Percentiles rank a stretch among this genome's conserved stretches.
Conservation (phyloP, 1,140 invertebrate genomes). For the Phocides pigmalion region DNA sequence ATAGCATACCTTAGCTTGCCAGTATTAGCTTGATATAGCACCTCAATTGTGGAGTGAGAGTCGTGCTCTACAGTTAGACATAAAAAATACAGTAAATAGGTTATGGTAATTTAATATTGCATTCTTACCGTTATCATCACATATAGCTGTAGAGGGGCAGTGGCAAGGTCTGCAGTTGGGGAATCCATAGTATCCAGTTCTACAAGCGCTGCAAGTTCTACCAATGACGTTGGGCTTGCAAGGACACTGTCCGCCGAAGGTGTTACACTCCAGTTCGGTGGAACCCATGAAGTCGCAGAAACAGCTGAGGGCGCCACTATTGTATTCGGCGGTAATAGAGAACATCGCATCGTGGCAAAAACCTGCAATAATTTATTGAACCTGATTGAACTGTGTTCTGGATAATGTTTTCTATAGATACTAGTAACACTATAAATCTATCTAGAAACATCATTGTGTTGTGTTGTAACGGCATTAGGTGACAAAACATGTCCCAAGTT, state of each 20-base stretch:
- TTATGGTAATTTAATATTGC: not conserved
- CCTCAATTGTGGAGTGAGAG: too few species aligned
- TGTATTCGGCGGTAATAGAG: constrained; percentile 97
- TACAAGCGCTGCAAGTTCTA: constrained; percentile 94
- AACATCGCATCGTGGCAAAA: constrained; percentile 96
- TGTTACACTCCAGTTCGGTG: constrained; percentile 93
- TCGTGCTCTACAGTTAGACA: too few species aligned
- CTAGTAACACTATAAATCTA: too few species aligned
- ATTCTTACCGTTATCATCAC: constrained; percentile 86
- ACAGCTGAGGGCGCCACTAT: constrained; percentile 95
- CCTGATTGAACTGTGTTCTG: too few species aligned
- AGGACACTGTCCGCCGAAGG: constrained; percentile 97
- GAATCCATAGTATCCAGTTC: constrained; percentile 97
- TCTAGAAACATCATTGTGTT: too few species aligned
- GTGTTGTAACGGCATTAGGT: too few species aligned
- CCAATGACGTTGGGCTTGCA: constrained; percentile 97
- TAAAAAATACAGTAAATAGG: too few species aligned
- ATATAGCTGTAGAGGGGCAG: constrained; percentile 92
- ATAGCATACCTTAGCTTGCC: too few species aligned
- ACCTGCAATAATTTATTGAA: constrained; percentile 78
- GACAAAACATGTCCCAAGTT: too few species aligned
- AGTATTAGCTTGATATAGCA: too few species aligned
- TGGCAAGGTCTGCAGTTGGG: constrained; percentile 96
- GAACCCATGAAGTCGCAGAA: constrained; percentile 96
- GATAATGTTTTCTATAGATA: too few species aligned